Percentiles rank a stretch among this genome's conserved stretches.
phyloP scores from a whole-genome alignment of 2,797 vertebrate species.

The Sebastes melanostomus region DNA sequence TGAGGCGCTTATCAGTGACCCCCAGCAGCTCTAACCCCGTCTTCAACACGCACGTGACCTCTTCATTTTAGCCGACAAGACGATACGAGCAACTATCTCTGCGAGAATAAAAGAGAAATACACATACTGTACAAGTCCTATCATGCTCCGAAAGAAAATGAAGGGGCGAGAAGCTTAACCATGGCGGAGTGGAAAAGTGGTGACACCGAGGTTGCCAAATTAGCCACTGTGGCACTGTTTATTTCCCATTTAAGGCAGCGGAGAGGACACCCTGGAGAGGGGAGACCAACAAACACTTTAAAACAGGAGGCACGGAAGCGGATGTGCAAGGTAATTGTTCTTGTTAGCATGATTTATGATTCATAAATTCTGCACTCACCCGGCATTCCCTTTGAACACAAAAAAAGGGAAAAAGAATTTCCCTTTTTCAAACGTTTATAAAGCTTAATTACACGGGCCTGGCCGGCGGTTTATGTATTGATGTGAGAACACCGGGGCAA shows the following conservation, averaged over 20 bases:
- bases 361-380: slow-evolving; percentile 69
- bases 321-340: slow-evolving; percentile 76
- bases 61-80: slow-evolving; percentile 44
- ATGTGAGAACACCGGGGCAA: slow-evolving; percentile 68
- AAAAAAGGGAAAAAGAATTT: slow-evolving; percentile 71
- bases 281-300: slow-evolving; percentile 35
- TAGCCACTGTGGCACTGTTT: slow-evolving; percentile 57
- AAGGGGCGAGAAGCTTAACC: slow-evolving; percentile 38
- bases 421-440: slow-evolving; percentile 69
- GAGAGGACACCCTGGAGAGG: slow-evolving; percentile 28
- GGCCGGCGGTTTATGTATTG: slow-evolving; percentile 69
- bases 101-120: slow-evolving; percentile 11
- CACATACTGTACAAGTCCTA: neutral
- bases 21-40: slow-evolving; percentile 65
- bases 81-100: slow-evolving; percentile 45
- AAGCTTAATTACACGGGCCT: slow-evolving; percentile 83
- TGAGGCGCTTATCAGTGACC: slow-evolving; percentile 76
- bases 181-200: slow-evolving; percentile 12
- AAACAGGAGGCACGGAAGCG: slow-evolving; percentile 35
- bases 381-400: slow-evolving; percentile 57
- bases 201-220: slow-evolving; percentile 62
- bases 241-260: slow-evolving; percentile 53
- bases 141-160: neutral
- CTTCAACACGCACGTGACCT: slow-evolving; percentile 63
- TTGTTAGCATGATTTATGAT: slow-evolving; percentile 82